Evolutionary conservation across 2,113 vertebrate species (phyloP).

Genomic region (Oenanthe oenanthe): DNA sequence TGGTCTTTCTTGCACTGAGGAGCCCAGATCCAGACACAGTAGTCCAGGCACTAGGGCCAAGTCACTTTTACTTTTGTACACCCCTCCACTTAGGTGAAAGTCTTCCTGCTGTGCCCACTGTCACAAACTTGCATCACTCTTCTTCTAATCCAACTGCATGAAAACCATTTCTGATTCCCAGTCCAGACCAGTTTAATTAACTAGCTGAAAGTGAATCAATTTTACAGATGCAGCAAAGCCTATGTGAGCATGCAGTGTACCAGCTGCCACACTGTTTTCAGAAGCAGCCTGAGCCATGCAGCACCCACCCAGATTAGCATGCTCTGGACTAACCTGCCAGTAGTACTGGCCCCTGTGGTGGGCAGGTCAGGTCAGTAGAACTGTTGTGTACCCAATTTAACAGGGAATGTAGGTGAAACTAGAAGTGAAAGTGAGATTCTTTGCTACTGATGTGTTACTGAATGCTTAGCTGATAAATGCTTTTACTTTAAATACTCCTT

Average conservation of each 20-base stretch:
- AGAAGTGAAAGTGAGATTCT: neutral
- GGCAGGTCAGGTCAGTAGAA: neutral
- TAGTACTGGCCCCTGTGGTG: neutral
- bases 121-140: neutral
- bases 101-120: neutral
- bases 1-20: neutral
- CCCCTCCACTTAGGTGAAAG: neutral
- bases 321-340: neutral
- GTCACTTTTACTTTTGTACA: neutral
- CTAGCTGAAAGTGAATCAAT: neutral
- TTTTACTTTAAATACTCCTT: neutral
- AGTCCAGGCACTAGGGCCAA: neutral
- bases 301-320: rapidly evolving
- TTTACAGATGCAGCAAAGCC: neutral
- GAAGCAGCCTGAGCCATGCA: neutral
- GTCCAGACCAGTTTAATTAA: neutral
- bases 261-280: neutral
- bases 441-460: neutral
- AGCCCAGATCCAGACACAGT: neutral
- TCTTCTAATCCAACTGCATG: neutral
- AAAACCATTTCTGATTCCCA: neutral
- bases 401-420: neutral
- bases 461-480: neutral
- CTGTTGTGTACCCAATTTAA: rapidly evolving
- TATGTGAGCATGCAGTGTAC: rapidly evolving